phyloP scores from a whole-genome alignment of 35 echinoderm and acorn worm species.

The Ophioderma brevispina region DNA sequence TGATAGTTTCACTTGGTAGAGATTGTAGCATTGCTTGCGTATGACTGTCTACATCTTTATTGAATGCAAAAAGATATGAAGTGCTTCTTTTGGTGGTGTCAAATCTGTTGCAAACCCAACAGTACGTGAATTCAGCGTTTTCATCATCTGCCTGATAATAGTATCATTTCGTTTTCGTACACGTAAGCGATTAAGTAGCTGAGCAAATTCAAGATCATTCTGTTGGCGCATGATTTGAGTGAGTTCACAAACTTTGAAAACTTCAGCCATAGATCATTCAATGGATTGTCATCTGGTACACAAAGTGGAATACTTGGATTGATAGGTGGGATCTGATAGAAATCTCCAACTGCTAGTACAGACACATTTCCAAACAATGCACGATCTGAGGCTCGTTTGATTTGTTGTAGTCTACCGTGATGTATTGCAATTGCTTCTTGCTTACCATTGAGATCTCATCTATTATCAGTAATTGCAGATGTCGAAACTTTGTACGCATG shows the following conservation, averaged over 20 bases:
- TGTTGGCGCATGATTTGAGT: too few relatives aligned
- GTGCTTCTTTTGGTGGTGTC: conserved; percentile 1
- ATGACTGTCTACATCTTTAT: background rate
- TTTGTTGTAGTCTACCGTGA: conserved; percentile 49
- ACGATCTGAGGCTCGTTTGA: background rate
- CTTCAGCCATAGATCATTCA: conserved; percentile 17
- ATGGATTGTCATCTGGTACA: background rate
- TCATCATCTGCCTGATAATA: background rate
- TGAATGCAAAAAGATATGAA: conserved; percentile 2
- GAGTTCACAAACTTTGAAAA: conserved; percentile 38
- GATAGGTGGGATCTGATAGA: too few relatives aligned
- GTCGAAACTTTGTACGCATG: too few relatives aligned
- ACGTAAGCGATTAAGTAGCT: conserved; percentile 49
- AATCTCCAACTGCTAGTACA: conserved; percentile 46
- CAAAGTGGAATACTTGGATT: too few relatives aligned
- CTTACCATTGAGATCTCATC: conserved; percentile 81
- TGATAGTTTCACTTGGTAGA: background rate
- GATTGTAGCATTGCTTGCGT: background rate
- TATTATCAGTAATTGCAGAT: too few relatives aligned
- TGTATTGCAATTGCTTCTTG: conserved; percentile 27
- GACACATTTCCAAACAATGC: conserved; percentile 45
- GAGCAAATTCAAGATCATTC: conserved; percentile 42
- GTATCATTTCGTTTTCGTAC: too few relatives aligned
- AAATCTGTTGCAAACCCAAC: background rate
- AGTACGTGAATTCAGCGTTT: background rate